phyloP scores from a whole-genome alignment of 2,797 vertebrate genomes.

The Syngnathus rostellatus region DNA sequence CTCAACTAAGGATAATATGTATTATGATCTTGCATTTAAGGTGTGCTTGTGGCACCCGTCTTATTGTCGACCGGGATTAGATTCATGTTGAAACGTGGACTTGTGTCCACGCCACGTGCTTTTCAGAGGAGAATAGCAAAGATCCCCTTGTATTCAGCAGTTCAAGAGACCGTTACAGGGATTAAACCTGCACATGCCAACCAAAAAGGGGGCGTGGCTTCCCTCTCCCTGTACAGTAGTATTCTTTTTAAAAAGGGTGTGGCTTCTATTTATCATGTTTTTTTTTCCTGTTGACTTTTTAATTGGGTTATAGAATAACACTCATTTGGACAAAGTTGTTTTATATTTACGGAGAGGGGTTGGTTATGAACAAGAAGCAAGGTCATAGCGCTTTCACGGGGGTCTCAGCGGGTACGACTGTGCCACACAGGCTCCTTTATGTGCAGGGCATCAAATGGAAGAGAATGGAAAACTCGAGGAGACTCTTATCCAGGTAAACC shows the following conservation, averaged over 20 bases:
- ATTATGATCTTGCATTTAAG: not conserved
- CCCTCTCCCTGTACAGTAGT: not conserved
- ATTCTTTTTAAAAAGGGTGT: not conserved
- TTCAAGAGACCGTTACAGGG: constrained; percentile 27
- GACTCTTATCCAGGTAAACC: constrained; percentile 49
- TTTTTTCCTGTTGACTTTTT: not conserved
- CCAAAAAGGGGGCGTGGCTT: constrained; percentile 22
- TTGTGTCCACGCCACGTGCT: constrained; percentile 17
- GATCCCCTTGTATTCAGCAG: constrained; percentile 16
- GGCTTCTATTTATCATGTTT: not conserved
- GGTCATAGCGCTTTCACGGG: constrained; percentile 32
- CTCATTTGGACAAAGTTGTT: not conserved
- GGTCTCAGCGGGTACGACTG: constrained; percentile 11
- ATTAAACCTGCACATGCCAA: constrained; percentile 30
- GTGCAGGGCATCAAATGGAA: constrained; percentile 35
- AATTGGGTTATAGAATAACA: not conserved
- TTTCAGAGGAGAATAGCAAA: constrained; percentile 27
- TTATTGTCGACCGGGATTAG: constrained; percentile 6
- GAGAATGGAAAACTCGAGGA: constrained; percentile 20
- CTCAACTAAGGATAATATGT: not conserved
- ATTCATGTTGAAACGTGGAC: constrained; percentile 25
- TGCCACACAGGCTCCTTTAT: constrained; percentile 42
- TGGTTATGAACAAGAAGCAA: constrained; percentile 24
- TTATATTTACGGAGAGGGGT: constrained; percentile 7
- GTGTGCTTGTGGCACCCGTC: constrained; percentile 1